A percentile compares a stretch with the other conserved stretches of the same genome.
Evolutionary conservation across 2,113 vertebrate genomes (phyloP).

Genomic region (Shinisaurus crocodilurus): DNA sequence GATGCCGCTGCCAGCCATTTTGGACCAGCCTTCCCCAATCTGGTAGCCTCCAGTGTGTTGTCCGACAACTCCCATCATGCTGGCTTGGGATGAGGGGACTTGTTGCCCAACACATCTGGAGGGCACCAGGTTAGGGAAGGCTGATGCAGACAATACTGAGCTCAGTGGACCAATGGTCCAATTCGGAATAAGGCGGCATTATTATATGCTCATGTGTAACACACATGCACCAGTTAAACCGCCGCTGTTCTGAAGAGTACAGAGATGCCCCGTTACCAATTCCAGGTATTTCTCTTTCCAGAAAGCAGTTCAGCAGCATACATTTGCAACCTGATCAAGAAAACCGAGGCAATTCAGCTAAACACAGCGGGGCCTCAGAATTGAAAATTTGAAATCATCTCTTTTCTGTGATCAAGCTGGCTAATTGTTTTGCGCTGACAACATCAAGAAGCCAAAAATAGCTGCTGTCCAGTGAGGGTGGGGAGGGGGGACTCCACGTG

Average conservation of each 20-base stretch:
- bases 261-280: not conserved
- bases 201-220: not conserved
- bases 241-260: too few relatives aligned
- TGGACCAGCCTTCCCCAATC: not conserved
- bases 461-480: constrained; percentile 28
- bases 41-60: not conserved
- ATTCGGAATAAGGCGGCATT: not conserved
- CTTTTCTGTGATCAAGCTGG: not conserved
- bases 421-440: not conserved
- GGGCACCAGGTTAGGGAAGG: not conserved
- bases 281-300: not conserved
- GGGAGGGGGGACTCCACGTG: not conserved
- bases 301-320: not conserved
- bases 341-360: not conserved
- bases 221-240: not conserved
- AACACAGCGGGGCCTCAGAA: too few relatives aligned
- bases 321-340: not conserved
- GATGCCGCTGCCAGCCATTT: too few relatives aligned
- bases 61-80: not conserved
- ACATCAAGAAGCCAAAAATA: constrained; percentile 48
- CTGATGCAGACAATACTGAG: not conserved
- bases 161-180: not conserved
- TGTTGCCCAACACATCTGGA: not conserved
- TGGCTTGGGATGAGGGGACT: not conserved
- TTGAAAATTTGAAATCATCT: not conserved